phyloP scores from a whole-genome alignment of 2,888 invertebrate species.

The Nymphalis c-album region DNA sequence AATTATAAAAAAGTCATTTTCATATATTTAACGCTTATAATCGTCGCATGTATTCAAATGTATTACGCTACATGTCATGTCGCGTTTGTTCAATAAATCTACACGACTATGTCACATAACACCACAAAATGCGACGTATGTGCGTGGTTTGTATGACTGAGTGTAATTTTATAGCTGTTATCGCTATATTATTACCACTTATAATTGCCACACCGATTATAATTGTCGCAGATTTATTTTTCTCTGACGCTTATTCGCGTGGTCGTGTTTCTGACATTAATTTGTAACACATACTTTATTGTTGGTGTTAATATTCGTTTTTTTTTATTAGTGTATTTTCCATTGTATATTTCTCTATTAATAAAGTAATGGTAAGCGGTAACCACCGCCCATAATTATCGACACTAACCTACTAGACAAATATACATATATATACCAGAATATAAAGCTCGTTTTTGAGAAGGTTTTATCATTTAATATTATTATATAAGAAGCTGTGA shows the following conservation, averaged over 20 bases:
- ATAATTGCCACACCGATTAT: slow-evolving; percentile 25
- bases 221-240: slow-evolving; percentile 19
- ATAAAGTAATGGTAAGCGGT: no score
- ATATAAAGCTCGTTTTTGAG: no score
- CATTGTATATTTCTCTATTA: no score
- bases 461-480: no score
- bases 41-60: not conserved
- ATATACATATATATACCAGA: no score
- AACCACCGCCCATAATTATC: no score
- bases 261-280: not conserved
- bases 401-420: no score
- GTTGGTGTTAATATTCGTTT: not conserved
- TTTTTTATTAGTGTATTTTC: not conserved
- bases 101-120: slow-evolving; percentile 22
- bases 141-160: slow-evolving; percentile 30
- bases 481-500: no score
- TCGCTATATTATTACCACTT: slow-evolving; percentile 26
- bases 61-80: slow-evolving; percentile 30
- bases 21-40: not conserved
- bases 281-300: not conserved
- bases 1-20: not conserved
- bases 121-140: slow-evolving; percentile 32
- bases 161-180: slow-evolving; percentile 30
- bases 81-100: slow-evolving; percentile 36
- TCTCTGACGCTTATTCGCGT: slow-evolving; percentile 3